A percentile compares a stretch with the other conserved stretches of the same genome.
These are phyloP conservation scores for Bellardia bayeri DNA, from an alignment of 2,888 invertebrate species.

Conservation along the genomic window DNA sequence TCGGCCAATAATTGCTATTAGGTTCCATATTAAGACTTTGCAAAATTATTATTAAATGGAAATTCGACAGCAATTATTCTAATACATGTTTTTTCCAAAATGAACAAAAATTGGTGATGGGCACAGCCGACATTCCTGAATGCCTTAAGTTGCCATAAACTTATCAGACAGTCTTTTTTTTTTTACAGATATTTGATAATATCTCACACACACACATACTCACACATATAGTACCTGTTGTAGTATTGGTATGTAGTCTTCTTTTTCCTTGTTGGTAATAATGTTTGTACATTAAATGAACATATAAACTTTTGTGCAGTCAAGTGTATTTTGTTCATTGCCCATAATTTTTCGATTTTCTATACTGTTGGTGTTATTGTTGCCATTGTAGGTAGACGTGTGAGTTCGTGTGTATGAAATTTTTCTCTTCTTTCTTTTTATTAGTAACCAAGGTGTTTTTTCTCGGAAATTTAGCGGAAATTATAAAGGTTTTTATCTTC, in stretches of 20 bases:
- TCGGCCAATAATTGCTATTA: too few species aligned
- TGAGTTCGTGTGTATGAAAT: not conserved
- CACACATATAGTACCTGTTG: not conserved
- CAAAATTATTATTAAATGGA: too few species aligned
- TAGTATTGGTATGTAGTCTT: not conserved
- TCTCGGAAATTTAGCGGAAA: constrained; percentile 64
- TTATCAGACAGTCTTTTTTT: not conserved
- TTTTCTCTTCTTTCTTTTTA: constrained; percentile 36
- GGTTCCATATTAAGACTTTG: too few species aligned
- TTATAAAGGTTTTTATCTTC: constrained; percentile 48
- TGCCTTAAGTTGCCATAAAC: not conserved
- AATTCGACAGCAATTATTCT: too few species aligned
- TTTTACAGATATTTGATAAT: not conserved
- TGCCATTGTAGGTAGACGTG: not conserved
- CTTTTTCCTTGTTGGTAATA: constrained; percentile 11
- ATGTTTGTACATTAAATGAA: constrained; percentile 52
- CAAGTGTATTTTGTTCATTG: constrained; percentile 62
- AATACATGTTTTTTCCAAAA: too few species aligned
- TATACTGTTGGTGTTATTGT: constrained; percentile 5
- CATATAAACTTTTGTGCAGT: constrained; percentile 54
- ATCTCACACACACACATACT: not conserved
- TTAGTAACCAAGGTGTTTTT: constrained; percentile 41
- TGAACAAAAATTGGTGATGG: too few species aligned
- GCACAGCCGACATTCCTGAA: too few species aligned
- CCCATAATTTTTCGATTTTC: constrained; percentile 61